phyloP scores from a whole-genome alignment of 2,888 invertebrate species.

The Parnassius smintheus region DNA sequence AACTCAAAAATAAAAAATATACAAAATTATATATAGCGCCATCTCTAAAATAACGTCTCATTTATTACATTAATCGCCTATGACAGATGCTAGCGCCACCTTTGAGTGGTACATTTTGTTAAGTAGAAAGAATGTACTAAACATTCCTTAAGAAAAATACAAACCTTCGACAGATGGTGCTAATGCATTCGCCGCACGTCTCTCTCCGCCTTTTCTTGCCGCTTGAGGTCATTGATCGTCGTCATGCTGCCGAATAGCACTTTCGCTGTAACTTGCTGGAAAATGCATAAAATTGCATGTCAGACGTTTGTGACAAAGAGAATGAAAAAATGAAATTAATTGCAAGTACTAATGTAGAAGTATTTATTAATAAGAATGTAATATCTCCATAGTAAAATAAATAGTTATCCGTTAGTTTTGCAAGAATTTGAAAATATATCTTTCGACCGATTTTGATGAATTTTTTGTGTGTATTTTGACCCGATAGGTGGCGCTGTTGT shows the following conservation, averaged over 20 bases:
- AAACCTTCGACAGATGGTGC: constrained; percentile 54
- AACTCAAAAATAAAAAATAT: too few relatives aligned
- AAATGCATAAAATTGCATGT: constrained; percentile 30
- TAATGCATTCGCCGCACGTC: constrained; percentile 82
- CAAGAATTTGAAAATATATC: too few relatives aligned
- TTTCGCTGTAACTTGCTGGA: constrained; percentile 86
- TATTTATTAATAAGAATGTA: too few relatives aligned
- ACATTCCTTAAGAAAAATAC: constrained; percentile 25
- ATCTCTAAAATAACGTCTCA: constrained; percentile 1
- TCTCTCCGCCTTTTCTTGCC: constrained; percentile 85
- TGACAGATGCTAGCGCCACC: constrained; percentile 33
- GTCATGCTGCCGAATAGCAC: constrained; percentile 87
- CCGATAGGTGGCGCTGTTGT: too few relatives aligned
- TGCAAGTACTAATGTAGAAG: too few relatives aligned
- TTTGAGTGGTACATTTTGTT: neutral
- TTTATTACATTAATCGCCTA: neutral
- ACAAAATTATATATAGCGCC: constrained; percentile 9
- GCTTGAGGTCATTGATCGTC: constrained; percentile 87
- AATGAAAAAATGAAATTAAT: too few relatives aligned
- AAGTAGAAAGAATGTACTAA: constrained; percentile 17
- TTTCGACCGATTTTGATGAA: too few relatives aligned
- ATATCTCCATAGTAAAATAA: too few relatives aligned
- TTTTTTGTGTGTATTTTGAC: too few relatives aligned
- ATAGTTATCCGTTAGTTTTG: too few relatives aligned
- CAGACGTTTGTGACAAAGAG: constrained; percentile 7